phyloP scores from a whole-genome alignment of 2,888 invertebrate genomes.

The Drosophila recens region DNA sequence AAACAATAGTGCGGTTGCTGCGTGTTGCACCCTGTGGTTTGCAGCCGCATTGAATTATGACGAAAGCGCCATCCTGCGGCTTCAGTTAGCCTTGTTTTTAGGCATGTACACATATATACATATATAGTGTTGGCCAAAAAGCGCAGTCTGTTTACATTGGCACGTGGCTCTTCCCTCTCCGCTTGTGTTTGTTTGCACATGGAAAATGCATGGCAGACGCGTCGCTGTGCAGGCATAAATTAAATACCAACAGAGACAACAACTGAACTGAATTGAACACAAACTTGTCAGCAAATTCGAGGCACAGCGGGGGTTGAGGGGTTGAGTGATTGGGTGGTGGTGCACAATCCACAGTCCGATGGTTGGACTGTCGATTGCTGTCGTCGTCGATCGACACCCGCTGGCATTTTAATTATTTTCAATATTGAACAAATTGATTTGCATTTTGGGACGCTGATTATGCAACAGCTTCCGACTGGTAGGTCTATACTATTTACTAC shows the following conservation, averaged over 20 bases:
- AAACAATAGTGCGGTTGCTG: conserved; percentile 75
- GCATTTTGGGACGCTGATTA: conserved; percentile 78
- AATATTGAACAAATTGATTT: conserved; percentile 82
- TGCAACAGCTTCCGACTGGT: conserved; percentile 60
- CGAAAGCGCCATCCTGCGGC: conserved; percentile 59
- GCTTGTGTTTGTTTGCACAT: conserved; percentile 62
- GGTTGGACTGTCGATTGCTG: conserved; percentile 7
- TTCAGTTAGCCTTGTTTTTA: conserved; percentile 19
- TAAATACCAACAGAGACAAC: conserved; percentile 54
- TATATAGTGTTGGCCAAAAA: conserved; percentile 55
- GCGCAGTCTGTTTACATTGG: conserved; percentile 72
- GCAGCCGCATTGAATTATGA: conserved; percentile 70
- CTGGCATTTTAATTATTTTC: conserved; percentile 81
- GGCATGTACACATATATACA: conserved; percentile 2
- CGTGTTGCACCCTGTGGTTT: conserved; percentile 53
- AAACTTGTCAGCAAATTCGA: conserved; percentile 64
- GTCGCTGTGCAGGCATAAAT: conserved; percentile 63
- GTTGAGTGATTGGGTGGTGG: no score
- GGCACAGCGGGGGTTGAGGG: background rate
- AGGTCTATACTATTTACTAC: conserved; percentile 1
- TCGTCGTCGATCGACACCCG: conserved; percentile 44
- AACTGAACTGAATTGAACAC: conserved; percentile 25
- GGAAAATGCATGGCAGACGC: conserved; percentile 57
- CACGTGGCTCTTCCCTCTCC: conserved; percentile 16
- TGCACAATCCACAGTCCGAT: background rate